Conservation (phyloP, 2,888 invertebrate species). For the Diarsia dahlii region DNA sequence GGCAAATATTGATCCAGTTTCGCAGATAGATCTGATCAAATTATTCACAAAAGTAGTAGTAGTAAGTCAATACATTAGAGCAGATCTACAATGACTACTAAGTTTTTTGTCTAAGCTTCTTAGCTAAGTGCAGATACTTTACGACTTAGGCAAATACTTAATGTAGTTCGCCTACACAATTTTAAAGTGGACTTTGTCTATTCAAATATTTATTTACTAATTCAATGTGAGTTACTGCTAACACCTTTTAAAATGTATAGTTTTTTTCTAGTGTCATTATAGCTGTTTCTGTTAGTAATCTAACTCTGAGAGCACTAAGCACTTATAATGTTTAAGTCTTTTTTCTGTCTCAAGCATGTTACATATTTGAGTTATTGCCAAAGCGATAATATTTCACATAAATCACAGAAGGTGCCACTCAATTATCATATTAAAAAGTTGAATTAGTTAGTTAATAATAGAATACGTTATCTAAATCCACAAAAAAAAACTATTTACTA, state of each 20-base stretch:
- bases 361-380: conserved; percentile 24
- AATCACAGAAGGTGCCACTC: neutral
- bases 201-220: conserved; percentile 48
- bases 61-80: neutral
- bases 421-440: neutral
- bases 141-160: conserved; percentile 20
- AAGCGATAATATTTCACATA: conserved; percentile 27
- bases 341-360: conserved; percentile 4
- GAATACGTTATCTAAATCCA: conserved; percentile 9
- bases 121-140: conserved; percentile 22
- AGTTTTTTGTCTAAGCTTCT: conserved; percentile 36
- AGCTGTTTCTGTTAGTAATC: conserved; percentile 32
- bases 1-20: neutral
- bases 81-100: conserved; percentile 10
- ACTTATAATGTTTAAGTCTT: too few relatives aligned
- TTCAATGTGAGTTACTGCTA: conserved; percentile 39
- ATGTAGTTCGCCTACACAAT: conserved; percentile 38
- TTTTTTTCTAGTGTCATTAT: conserved; percentile 36
- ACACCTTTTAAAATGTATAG: conserved; percentile 33
- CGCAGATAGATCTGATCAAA: neutral
- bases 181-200: conserved; percentile 39
- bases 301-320: conserved; percentile 10
- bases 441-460: neutral
- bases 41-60: neutral
- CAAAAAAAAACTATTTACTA: conserved; percentile 11